Percentiles rank a stretch among this genome's conserved stretches.
Evolutionary conservation across 2,888 invertebrate genomes (phyloP).

Genomic region (Lepetodrilus schrolli): DNA sequence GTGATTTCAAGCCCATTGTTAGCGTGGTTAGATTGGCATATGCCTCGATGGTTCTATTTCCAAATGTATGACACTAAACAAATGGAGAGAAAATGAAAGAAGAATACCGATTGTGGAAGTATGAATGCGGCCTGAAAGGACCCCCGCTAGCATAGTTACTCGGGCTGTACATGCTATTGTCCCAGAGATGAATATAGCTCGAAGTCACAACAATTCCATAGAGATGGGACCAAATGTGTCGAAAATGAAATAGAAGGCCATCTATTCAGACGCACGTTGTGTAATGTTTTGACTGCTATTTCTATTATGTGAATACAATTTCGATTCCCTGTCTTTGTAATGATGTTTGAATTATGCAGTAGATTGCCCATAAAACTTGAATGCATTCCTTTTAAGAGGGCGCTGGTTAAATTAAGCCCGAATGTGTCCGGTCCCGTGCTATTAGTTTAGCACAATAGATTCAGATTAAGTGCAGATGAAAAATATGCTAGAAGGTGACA

Average conservation of each 20-base stretch:
- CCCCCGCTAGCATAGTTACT: slow-evolving; percentile 21
- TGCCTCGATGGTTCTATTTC: slow-evolving; percentile 31
- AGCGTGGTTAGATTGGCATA: slow-evolving; percentile 29
- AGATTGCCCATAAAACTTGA: slow-evolving; percentile 32
- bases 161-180: slow-evolving; percentile 21
- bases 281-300: slow-evolving; percentile 36
- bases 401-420: slow-evolving; percentile 21
- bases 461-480: slow-evolving; percentile 31
- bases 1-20: slow-evolving; percentile 29
- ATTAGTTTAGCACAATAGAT: slow-evolving; percentile 31
- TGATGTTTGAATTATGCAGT: slow-evolving; percentile 35
- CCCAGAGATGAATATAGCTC: slow-evolving; percentile 31
- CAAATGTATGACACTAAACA: slow-evolving; percentile 34
- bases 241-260: slow-evolving; percentile 36
- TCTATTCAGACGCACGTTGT: slow-evolving; percentile 35
- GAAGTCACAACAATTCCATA: slow-evolving; percentile 29
- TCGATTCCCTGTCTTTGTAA: slow-evolving; percentile 28
- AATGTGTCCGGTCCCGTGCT: slow-evolving; percentile 24
- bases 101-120: slow-evolving; percentile 34
- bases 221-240: slow-evolving; percentile 33
- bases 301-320: slow-evolving; percentile 36
- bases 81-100: slow-evolving; percentile 33
- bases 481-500: slow-evolving; percentile 26
- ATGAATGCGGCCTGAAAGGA: slow-evolving; percentile 25
- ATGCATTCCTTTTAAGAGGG: slow-evolving; percentile 31